Evolutionary conservation across 2,888 invertebrate species (phyloP), one percentile per base, ranked within the genome.

Genomic region (Mythimna impura): DNA sequence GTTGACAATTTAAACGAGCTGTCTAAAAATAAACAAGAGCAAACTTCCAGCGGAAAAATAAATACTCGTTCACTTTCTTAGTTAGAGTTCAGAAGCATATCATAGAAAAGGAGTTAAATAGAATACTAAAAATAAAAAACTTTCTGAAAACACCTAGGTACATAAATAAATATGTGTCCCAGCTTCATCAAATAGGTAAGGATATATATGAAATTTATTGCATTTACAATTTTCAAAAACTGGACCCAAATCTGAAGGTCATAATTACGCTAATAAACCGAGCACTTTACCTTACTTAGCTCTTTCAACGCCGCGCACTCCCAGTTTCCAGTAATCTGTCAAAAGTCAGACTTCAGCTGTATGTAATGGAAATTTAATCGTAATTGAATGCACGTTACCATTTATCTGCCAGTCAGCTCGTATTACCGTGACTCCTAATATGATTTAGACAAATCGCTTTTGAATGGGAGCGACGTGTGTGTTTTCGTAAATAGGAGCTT

Each of bases 401-500:
- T 77, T 66, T 69, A 62, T 76, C 61, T 73, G 63, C 66, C 55
- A 72, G 61, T 63, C 75, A 71, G 52, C 72, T 71, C 47, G 47
- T 50, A 70, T 71, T 66, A 76, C 8, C 30, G 43, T 73, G 65
- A 66, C 68, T 69, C 43, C 55, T 73, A 75, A 73, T 40, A 75
- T 73, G 75, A 78, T 84, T 84, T 61, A 73, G 66, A 82, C 62
- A 77, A 80, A 84, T 78, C 66, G 65, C 68, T 80, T 80, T 63
- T 73, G 58, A 78, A 82, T 78, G 12, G 58, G 57, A 72, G 71
- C 80, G 62, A 66, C 68, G 76, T 73, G 84, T 82, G 84, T 75
- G 86, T 82, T 75, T 77, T 76, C 3, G 20, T 66, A 68, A 66
- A 43, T 74, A 69, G 40, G n/a, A 73, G 65, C 58, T 68, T 67